Evolutionary conservation across 2,888 invertebrate species (phyloP).

Genomic region (Lysandra bellargus): DNA sequence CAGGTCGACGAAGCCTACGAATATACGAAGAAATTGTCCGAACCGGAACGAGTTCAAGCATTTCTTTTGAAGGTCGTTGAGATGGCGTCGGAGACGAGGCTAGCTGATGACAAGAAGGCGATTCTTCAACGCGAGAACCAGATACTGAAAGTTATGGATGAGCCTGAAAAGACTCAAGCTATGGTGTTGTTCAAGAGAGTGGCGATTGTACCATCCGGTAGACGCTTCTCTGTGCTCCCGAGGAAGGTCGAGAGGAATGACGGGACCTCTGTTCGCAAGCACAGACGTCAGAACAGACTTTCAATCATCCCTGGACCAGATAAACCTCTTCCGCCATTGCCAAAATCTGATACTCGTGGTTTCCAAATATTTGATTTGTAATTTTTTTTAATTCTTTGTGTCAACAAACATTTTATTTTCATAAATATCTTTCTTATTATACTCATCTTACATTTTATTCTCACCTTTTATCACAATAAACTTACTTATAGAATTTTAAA

Average conservation of each 20-base stretch:
- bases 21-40: constrained; percentile 64
- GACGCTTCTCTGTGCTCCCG: constrained; percentile 66
- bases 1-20: constrained; percentile 70
- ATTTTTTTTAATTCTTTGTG: constrained; percentile 32
- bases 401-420: too few relatives aligned
- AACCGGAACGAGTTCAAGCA: constrained; percentile 66
- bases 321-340: constrained; percentile 56
- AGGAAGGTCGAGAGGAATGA: constrained; percentile 53
- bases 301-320: constrained; percentile 66
- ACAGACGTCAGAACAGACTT: constrained; percentile 61
- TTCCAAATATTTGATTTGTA: constrained; percentile 67
- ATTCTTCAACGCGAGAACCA: constrained; percentile 61
- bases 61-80: constrained; percentile 67
- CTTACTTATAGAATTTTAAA: too few relatives aligned
- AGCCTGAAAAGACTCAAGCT: constrained; percentile 57
- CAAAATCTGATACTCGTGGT: constrained; percentile 57
- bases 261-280: constrained; percentile 54
- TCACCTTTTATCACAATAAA: too few relatives aligned
- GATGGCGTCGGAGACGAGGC: constrained; percentile 59
- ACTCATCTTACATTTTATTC: too few relatives aligned
- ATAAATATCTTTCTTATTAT: too few relatives aligned
- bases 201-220: constrained; percentile 63
- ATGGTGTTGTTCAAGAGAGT: constrained; percentile 68
- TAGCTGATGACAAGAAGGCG: constrained; percentile 66
- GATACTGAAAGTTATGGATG: constrained; percentile 62